These are phyloP conservation scores for Ecdyonurus torrentis DNA, from an alignment of 2,888 invertebrate species.

Conservation along the genomic window DNA sequence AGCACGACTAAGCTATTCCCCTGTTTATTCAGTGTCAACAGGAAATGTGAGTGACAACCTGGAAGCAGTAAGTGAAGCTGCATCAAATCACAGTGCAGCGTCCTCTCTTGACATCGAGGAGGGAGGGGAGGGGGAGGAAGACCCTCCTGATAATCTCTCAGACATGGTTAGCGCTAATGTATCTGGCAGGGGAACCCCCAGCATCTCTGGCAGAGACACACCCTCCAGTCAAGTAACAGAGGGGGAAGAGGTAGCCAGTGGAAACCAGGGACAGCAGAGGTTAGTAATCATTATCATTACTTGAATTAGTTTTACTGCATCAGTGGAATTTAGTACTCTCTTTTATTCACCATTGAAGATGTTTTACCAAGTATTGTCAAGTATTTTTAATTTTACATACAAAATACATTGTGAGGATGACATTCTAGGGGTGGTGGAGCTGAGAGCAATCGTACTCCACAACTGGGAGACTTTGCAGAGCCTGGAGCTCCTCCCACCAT, in stretches of 20 bases:
- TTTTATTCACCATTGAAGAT: too few species aligned
- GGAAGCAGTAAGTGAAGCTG: slow-evolving; percentile 89
- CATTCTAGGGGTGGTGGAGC: background rate
- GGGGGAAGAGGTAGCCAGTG: slow-evolving; percentile 39
- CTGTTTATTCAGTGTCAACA: slow-evolving; percentile 7
- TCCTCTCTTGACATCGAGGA: slow-evolving; percentile 54
- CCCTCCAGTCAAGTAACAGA: slow-evolving; percentile 86
- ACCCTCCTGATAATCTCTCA: slow-evolving; percentile 79
- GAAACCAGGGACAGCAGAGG: background rate
- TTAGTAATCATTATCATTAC: background rate
- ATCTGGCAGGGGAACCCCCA: slow-evolving; percentile 79
- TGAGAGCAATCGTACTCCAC: background rate
- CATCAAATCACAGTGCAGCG: slow-evolving; percentile 87
- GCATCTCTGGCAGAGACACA: slow-evolving; percentile 88
- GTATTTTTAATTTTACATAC: too few species aligned
- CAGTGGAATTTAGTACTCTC: too few species aligned
- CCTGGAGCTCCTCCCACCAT: background rate
- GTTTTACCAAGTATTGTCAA: too few species aligned
- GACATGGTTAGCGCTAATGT: slow-evolving; percentile 97
- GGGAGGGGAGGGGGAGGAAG: slow-evolving; percentile 57
- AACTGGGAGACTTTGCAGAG: background rate
- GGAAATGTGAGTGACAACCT: slow-evolving; percentile 82
- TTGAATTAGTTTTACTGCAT: background rate
- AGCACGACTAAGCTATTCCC: background rate
- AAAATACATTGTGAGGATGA: too few species aligned